Evolutionary conservation across 2,888 invertebrate species (phyloP), one percentile per base, ranked within the genome.

Genomic region (Synergus itoensis): DNA sequence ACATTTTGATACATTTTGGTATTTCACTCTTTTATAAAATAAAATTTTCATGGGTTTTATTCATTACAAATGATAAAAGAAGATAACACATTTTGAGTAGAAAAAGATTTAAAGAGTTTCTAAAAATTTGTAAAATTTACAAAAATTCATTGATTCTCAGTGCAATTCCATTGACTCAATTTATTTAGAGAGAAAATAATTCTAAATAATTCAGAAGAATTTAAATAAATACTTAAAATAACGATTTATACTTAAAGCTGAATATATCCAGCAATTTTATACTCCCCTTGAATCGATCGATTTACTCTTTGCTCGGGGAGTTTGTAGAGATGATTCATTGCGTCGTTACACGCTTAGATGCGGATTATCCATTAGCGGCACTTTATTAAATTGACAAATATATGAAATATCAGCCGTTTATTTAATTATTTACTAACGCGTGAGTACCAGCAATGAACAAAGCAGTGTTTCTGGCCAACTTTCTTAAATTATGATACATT

Each of bases 301-400:
- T 9, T 48, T 28, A 45, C 69, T 69, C 69, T 69, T 69, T 69
- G 16, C 48, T 69, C 9, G 48, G 69, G 81, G 81, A 83, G 82
- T 84, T 84, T 84, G 83, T 77, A 76, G 81, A 81, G 85, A 85
- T 86, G 85, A 86, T 83, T 86, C 86, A 86, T 83, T 84, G 79
- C 77, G 81, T 81, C 80, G 79, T 79, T 73, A 73, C 77, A 80
- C 78, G 73, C 78, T 79, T 67, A 80, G 57, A 79, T 60, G 21
- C 62, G 65, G 12, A 53, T 84, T 87, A 89, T 89, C 88, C 88
- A 88, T 88, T 88, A 89, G 84, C 84, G 84, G 88, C 89, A 89
- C 89, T 89, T 89, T 89, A 87, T 88, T 88, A 87, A 88, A 89
- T 89, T 88, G 87, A 88, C 87, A 86, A 87, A 87, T 86, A 87